Conservation (phyloP, 1,140 invertebrate genomes). For the Mactra quadrangularis region DNA sequence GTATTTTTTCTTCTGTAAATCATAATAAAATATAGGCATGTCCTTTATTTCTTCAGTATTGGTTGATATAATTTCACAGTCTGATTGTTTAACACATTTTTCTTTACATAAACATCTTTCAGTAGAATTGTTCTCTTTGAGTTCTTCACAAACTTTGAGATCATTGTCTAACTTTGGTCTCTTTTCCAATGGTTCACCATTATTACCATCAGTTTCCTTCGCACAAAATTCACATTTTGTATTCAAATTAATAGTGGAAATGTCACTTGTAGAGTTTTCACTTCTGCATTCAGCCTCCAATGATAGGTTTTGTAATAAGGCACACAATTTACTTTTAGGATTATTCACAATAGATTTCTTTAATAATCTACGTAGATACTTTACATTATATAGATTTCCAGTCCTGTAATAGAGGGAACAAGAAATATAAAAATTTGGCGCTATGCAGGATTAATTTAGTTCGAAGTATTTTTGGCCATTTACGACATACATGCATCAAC, state of each 20-base stretch:
- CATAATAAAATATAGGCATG: conserved; percentile 53
- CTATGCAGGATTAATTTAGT: no score
- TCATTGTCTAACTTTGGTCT: conserved; percentile 19
- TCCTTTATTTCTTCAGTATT: background rate
- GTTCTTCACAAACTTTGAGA: no score
- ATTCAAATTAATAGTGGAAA: no score
- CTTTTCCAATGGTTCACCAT: background rate
- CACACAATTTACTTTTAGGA: conserved; percentile 6
- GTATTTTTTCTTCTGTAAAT: conserved; percentile 32
- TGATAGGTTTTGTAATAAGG: background rate
- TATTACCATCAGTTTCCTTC: no score
- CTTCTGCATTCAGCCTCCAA: conserved; percentile 15
- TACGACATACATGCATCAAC: no score
- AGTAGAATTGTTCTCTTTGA: no score
- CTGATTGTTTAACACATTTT: background rate
- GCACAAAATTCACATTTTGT: background rate
- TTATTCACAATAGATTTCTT: background rate
- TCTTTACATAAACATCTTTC: background rate
- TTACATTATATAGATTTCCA: conserved; percentile 32
- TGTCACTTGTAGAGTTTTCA: background rate
- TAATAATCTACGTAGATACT: conserved; percentile 5
- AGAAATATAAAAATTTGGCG: no score
- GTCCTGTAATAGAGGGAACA: conserved; percentile 10
- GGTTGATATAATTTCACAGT: background rate
- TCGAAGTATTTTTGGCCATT: no score